phyloP scores from a whole-genome alignment of 2,113 vertebrate genomes.

The Gorsachius goisagi region DNA sequence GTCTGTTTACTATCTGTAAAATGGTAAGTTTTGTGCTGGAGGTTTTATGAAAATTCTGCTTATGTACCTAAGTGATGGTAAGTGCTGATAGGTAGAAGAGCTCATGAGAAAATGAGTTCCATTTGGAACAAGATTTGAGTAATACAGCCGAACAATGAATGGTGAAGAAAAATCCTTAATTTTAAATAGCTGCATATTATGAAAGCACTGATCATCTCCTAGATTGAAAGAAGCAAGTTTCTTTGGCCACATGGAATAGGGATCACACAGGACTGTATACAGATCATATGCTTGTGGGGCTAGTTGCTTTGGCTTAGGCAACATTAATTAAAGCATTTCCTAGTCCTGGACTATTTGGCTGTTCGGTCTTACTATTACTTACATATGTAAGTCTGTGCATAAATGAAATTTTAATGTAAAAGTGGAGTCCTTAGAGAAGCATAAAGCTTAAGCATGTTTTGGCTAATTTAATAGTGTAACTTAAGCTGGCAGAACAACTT shows the following conservation, averaged over 20 bases:
- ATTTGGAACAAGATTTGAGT: neutral
- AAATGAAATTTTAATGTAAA: neutral
- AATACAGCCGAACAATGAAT: neutral
- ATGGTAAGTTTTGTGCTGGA: neutral
- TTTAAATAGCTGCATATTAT: neutral
- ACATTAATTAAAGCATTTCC: neutral
- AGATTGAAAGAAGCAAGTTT: neutral
- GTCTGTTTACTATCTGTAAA: neutral
- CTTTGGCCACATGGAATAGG: neutral
- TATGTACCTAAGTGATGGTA: neutral
- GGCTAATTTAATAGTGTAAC: neutral
- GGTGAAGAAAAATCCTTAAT: neutral
- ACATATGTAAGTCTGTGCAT: neutral
- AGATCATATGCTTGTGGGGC: neutral
- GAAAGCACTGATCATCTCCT: neutral
- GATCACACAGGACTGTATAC: neutral
- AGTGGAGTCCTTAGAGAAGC: neutral
- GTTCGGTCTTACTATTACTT: neutral
- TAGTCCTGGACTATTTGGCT: neutral
- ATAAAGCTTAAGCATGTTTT: neutral
- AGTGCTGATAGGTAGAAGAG: neutral
- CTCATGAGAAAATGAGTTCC: neutral
- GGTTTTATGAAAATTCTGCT: neutral
- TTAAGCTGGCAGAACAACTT: neutral
- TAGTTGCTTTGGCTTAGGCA: neutral